phyloP scores from a whole-genome alignment of 1,140 invertebrate species.

The Drosophila rhopaloa region DNA sequence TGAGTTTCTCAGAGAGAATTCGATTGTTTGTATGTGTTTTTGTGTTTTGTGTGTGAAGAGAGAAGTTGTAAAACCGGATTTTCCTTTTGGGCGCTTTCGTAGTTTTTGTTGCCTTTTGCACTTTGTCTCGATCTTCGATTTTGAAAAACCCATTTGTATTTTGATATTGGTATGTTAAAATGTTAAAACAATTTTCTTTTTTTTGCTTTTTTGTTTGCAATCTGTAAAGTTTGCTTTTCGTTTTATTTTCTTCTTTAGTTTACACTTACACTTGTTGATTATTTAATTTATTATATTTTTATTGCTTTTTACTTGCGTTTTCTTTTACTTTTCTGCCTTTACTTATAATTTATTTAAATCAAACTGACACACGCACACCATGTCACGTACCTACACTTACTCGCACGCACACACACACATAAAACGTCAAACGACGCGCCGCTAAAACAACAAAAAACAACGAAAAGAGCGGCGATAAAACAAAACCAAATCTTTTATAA shows the following conservation, averaged over 20 bases:
- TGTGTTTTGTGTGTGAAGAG: constrained; percentile 10
- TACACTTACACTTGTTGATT: constrained; percentile 58
- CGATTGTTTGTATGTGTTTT: constrained; percentile 4
- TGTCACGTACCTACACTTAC: constrained; percentile 20
- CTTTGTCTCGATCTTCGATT: constrained; percentile 68
- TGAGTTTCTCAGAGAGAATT: constrained; percentile 29
- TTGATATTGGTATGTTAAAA: constrained; percentile 18
- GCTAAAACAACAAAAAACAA: constrained; percentile 31
- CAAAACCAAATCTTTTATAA: constrained; percentile 14
- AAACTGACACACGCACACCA: constrained; percentile 30
- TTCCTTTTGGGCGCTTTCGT: constrained; percentile 72
- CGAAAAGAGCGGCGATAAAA: constrained; percentile 27
- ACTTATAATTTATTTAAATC: constrained; percentile 67
- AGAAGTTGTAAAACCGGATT: constrained; percentile 83
- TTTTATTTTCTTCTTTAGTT: constrained; percentile 14
- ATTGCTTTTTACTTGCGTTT: constrained; percentile 30
- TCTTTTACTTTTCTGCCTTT: constrained; percentile 38
- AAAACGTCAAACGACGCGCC: constrained; percentile 29
- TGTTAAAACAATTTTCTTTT: constrained; percentile 18
- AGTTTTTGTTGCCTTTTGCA: constrained; percentile 72
- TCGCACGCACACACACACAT: constrained; percentile 3
- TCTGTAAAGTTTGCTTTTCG: constrained; percentile 28
- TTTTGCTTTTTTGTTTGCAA: constrained; percentile 25
- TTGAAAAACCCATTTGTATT: constrained; percentile 59
- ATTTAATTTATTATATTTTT: constrained; percentile 7